Conservation (phyloP, 2,888 invertebrate genomes). For the Sepiola atlantica region DNA sequence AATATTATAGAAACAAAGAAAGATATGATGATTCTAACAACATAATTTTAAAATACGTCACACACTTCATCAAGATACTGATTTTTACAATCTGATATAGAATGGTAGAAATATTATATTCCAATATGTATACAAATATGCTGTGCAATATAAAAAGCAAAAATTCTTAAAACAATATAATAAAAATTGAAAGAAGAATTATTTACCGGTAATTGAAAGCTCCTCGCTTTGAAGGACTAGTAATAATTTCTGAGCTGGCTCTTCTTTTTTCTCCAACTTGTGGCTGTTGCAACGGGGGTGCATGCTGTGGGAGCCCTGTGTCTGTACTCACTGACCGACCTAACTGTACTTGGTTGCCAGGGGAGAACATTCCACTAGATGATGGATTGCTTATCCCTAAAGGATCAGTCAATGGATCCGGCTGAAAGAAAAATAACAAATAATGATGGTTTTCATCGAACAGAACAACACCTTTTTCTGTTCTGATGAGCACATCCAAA, state of each 20-base stretch:
- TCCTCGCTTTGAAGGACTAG: slow-evolving; percentile 84
- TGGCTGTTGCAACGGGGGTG: slow-evolving; percentile 60
- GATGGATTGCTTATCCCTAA: slow-evolving; percentile 80
- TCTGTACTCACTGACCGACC: slow-evolving; percentile 66
- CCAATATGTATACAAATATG: background rate
- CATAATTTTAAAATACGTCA: background rate
- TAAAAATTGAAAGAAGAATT: slow-evolving; percentile 33
- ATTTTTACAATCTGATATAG: background rate
- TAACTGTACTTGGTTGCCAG: slow-evolving; percentile 58
- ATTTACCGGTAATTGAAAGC: slow-evolving; percentile 83
- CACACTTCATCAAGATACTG: background rate
- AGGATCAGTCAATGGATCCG: slow-evolving; percentile 93
- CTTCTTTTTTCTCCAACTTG: slow-evolving; percentile 81
- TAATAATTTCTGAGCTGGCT: slow-evolving; percentile 84
- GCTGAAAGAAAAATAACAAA: slow-evolving; percentile 75
- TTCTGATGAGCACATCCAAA: background rate
- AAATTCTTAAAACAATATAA: background rate
- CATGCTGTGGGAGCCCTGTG: slow-evolving; percentile 47
- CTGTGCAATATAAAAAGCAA: background rate
- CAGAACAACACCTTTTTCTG: background rate
- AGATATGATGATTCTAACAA: background rate
- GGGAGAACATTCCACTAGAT: slow-evolving; percentile 53
- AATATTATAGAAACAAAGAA: background rate
- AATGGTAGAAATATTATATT: background rate
- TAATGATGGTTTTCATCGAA: background rate